Percentiles rank a stretch among this genome's conserved stretches.
phyloP scores from a whole-genome alignment of 1,140 invertebrate genomes.

The Cecropterus lyciades region DNA sequence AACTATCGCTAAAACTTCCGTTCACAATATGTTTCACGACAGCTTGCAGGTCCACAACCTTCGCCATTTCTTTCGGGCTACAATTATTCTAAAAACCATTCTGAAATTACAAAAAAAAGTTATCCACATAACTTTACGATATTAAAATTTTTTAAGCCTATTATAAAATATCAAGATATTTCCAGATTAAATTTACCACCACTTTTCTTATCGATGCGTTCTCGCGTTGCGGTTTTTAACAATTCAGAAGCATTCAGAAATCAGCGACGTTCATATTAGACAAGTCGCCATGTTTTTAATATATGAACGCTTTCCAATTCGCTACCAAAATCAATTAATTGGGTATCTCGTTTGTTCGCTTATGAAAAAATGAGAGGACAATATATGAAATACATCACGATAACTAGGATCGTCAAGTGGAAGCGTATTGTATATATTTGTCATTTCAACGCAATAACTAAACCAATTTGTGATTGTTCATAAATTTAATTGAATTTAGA shows the following conservation, averaged over 20 bases:
- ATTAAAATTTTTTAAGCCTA: background rate
- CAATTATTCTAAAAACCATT: slow-evolving; percentile 1
- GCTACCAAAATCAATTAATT: no score
- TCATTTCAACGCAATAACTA: no score
- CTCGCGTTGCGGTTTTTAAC: background rate
- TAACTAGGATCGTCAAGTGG: no score
- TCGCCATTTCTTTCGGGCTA: slow-evolving; percentile 49
- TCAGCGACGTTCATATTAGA: background rate
- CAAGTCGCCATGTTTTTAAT: background rate
- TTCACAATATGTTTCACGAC: slow-evolving; percentile 67
- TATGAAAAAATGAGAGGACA: no score
- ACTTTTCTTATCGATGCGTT: slow-evolving; percentile 23
- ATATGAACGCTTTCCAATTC: background rate
- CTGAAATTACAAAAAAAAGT: background rate
- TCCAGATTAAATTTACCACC: slow-evolving; percentile 27
- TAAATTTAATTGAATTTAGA: no score
- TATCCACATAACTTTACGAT: no score
- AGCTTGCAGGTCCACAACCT: slow-evolving; percentile 51
- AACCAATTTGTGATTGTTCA: no score
- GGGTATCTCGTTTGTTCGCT: no score
- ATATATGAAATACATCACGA: no score
- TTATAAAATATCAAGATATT: background rate
- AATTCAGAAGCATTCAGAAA: slow-evolving; percentile 18
- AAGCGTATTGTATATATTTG: no score
- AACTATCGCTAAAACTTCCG: slow-evolving; percentile 59